These are phyloP conservation scores for Cephus pulcher DNA, from an alignment of 2,888 invertebrate species.

Conservation along the genomic window DNA sequence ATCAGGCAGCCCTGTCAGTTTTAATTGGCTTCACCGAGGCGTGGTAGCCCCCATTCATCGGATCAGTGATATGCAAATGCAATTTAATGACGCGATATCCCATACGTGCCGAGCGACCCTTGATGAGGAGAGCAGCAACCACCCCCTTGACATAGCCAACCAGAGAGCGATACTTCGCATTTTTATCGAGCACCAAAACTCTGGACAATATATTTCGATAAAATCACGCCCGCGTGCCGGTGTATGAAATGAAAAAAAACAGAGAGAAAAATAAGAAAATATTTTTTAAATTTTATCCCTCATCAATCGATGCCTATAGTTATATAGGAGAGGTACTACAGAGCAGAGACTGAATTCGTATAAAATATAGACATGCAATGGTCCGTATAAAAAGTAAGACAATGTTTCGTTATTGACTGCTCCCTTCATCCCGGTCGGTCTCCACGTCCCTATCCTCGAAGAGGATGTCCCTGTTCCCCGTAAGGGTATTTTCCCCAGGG, in stretches of 20 bases:
- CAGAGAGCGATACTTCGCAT: not conserved
- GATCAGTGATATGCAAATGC: slow-evolving; percentile 60
- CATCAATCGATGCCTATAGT: not conserved
- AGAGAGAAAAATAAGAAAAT: too few relatives aligned
- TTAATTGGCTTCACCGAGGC: slow-evolving; percentile 58
- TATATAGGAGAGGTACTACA: not conserved
- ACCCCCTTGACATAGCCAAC: not conserved
- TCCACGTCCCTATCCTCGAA: not conserved
- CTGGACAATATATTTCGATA: not conserved
- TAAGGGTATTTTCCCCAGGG: slow-evolving; percentile 28
- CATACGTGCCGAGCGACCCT: slow-evolving; percentile 33
- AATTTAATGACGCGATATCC: slow-evolving; percentile 60
- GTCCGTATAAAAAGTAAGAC: not conserved
- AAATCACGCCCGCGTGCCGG: not conserved
- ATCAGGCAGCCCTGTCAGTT: slow-evolving; percentile 50
- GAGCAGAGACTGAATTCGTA: not conserved
- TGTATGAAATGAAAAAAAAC: not conserved
- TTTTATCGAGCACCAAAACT: not conserved
- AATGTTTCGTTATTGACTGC: not conserved
- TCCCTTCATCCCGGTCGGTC: not conserved
- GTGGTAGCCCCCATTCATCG: slow-evolving; percentile 53
- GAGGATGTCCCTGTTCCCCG: slow-evolving; percentile 18
- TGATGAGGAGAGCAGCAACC: not conserved
- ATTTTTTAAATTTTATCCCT: not conserved
- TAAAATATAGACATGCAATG: not conserved